phyloP scores from a whole-genome alignment of 2,797 vertebrate species.

The Pelochelys cantorii region DNA sequence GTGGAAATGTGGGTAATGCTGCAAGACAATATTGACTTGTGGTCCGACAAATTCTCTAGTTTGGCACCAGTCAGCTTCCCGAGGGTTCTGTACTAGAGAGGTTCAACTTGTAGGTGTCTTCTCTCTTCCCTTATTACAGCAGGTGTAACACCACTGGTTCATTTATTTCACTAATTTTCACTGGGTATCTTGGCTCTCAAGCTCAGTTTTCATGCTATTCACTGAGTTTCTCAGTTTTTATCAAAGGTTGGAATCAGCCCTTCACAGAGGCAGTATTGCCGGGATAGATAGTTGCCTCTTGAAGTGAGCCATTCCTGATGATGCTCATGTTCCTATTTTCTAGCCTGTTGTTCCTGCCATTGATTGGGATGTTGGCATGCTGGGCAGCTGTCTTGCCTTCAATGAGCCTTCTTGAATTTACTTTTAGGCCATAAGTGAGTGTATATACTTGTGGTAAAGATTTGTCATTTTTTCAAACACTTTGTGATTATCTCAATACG shows the following conservation, averaged over 20 bases:
- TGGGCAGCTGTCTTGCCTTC: background rate
- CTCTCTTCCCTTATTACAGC: background rate
- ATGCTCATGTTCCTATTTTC: background rate
- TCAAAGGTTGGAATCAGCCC: background rate
- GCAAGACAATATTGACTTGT: no score
- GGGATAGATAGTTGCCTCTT: no score
- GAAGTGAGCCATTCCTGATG: background rate
- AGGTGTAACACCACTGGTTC: background rate
- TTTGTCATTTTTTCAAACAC: background rate
- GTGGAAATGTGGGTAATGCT: no score
- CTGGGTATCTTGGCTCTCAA: background rate
- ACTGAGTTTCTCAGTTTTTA: background rate
- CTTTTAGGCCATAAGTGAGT: background rate
- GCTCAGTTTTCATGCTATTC: background rate
- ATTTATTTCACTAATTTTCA: background rate
- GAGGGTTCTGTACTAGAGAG: no score
- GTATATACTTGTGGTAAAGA: background rate
- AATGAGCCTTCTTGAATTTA: background rate
- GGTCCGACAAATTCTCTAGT: no score
- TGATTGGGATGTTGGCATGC: background rate
- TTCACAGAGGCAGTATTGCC: no score
- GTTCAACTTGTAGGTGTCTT: background rate
- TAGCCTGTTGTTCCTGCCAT: background rate
- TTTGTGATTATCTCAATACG: background rate
- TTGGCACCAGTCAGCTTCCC: no score